Evolutionary conservation across 2,797 vertebrate species (phyloP).

Genomic region (Cetoscarus ocellatus): DNA sequence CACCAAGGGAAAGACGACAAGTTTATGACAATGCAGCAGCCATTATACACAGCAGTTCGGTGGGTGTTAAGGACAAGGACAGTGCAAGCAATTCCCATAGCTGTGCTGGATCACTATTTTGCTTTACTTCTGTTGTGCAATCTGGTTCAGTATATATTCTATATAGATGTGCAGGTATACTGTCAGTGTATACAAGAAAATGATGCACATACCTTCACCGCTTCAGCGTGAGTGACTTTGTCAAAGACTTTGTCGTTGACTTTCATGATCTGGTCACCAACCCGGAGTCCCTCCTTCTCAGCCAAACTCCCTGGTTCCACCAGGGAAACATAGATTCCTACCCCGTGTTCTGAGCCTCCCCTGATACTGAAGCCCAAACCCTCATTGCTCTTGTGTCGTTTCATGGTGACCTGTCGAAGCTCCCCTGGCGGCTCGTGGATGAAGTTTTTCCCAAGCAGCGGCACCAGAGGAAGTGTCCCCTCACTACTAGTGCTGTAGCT

Average conservation of each 20-base stretch:
- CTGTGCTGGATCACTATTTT: slow-evolving; percentile 1
- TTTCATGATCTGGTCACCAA: slow-evolving; percentile 96
- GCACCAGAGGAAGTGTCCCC: slow-evolving; percentile 83
- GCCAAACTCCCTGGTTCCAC: slow-evolving; percentile 97
- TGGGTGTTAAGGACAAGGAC: slow-evolving; percentile 12
- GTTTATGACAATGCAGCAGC: slow-evolving; percentile 24
- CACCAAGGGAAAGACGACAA: not conserved
- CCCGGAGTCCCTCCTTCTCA: slow-evolving; percentile 92
- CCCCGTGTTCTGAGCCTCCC: slow-evolving; percentile 96
- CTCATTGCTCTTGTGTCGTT: slow-evolving; percentile 93
- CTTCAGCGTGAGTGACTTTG: slow-evolving; percentile 93
- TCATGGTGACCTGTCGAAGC: slow-evolving; percentile 90
- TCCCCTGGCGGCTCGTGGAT: slow-evolving; percentile 86
- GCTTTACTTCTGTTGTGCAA: not conserved
- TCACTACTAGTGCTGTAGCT: slow-evolving; percentile 85
- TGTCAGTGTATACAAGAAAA: not conserved
- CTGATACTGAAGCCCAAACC: slow-evolving; percentile 98
- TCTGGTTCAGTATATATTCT: too few relatives aligned
- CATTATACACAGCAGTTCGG: not conserved
- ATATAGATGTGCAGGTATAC: not conserved
- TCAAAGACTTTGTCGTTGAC: slow-evolving; percentile 95
- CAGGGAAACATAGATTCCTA: slow-evolving; percentile 97
- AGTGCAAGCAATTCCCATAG: not conserved
- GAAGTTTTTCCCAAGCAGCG: slow-evolving; percentile 83
- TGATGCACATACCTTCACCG: slow-evolving; percentile 89